These are phyloP conservation scores for Pseudochirops cupreus DNA, from an alignment of 2,797 vertebrate species.

Conservation along the genomic window DNA sequence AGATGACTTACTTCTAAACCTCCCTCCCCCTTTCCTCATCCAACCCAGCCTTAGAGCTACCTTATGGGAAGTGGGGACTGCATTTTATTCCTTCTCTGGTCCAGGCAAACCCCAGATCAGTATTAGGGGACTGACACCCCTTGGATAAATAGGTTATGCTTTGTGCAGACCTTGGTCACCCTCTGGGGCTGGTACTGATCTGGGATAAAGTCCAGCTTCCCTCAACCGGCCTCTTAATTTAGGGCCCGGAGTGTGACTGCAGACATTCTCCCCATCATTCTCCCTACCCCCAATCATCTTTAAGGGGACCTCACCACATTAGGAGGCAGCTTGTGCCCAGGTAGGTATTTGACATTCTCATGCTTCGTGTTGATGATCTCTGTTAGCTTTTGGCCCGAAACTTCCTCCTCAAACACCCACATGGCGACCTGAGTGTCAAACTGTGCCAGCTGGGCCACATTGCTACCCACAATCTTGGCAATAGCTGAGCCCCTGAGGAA, in stretches of 20 bases:
- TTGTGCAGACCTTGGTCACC: background rate
- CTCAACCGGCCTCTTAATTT: background rate
- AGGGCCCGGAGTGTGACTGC: no score
- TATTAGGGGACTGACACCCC: background rate
- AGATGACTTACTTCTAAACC: slow-evolving; percentile 27
- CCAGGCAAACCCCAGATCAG: background rate
- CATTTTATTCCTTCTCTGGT: slow-evolving; percentile 15
- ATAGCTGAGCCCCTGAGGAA: slow-evolving; percentile 95
- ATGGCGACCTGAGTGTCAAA: slow-evolving; percentile 94
- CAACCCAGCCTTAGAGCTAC: slow-evolving; percentile 2
- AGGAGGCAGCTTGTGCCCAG: slow-evolving; percentile 95
- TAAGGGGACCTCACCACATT: slow-evolving; percentile 92
- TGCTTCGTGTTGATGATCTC: slow-evolving; percentile 98
- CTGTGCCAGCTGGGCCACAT: slow-evolving; percentile 88
- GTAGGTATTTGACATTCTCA: slow-evolving; percentile 97
- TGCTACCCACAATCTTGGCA: slow-evolving; percentile 95
- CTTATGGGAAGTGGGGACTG: background rate
- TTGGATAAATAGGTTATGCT: no score
- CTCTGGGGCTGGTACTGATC: background rate
- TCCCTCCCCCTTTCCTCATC: background rate
- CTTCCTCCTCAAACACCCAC: slow-evolving; percentile 98
- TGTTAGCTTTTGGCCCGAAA: slow-evolving; percentile 91
- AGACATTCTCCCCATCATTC: background rate
- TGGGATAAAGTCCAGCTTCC: background rate
- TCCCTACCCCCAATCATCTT: background rate